Conservation (phyloP, 2,113 vertebrate species). For the Trinectes maculatus region DNA sequence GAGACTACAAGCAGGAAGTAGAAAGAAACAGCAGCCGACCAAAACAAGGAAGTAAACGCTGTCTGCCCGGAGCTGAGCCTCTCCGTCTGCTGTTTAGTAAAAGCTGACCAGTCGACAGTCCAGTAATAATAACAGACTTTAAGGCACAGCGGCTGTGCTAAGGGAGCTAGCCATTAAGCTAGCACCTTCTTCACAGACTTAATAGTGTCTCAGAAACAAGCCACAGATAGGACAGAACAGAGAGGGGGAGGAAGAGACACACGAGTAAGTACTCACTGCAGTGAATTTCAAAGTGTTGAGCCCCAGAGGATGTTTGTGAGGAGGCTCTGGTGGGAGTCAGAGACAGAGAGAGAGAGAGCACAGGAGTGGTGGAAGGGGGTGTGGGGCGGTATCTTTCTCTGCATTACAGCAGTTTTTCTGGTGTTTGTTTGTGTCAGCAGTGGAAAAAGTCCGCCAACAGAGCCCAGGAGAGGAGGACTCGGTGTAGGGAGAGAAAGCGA, state of each 20-base stretch:
- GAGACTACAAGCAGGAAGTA: conserved; percentile 52
- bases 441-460: conserved; percentile 39
- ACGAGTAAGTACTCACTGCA: conserved; percentile 51
- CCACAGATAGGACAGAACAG: conserved; percentile 9
- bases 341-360: conserved; percentile 3
- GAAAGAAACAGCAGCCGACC: conserved; percentile 30
- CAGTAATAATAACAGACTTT: background rate
- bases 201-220: conserved; percentile 11
- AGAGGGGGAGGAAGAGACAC: conserved; percentile 23
- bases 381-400: conserved; percentile 21
- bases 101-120: conserved; percentile 20
- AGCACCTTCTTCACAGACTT: conserved; percentile 18
- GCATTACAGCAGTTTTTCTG: conserved; percentile 47
- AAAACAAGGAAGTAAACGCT: conserved; percentile 79
- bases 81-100: conserved; percentile 18
- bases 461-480: conserved; percentile 46
- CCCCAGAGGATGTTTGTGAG: background rate
- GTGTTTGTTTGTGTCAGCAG: conserved; percentile 56
- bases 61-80: background rate
- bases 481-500: conserved; percentile 15
- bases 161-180: conserved; percentile 59
- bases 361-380: conserved; percentile 1
- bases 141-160: conserved; percentile 40
- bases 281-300: conserved; percentile 24
- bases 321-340: conserved; percentile 11